Evolutionary conservation across 2,797 vertebrate genomes (phyloP), one percentile per base, ranked within the genome.

Genomic region (Jordanella pulchra): DNA sequence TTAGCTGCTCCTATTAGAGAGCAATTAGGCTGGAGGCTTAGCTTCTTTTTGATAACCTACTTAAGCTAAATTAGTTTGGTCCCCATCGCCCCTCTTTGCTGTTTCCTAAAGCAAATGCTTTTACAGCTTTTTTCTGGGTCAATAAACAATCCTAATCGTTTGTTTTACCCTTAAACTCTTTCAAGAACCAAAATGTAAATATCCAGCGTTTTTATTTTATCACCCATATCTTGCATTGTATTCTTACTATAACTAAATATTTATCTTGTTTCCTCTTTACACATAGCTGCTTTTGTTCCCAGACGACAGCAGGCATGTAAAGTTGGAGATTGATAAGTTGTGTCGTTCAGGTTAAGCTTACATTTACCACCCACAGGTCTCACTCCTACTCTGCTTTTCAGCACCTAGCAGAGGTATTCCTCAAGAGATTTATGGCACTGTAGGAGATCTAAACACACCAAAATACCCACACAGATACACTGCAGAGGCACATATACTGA

Each of bases 321-420:
- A 72, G 48, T 71, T 69, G 15, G 42, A 65, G 61, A 58, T 54
- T 66, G 55, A 71, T 63, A 53, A 72, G 53, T 63, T 61, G 39
- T 61, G 67, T 47, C 35, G n/a, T 78, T 72, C 82, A 76, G 78
- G 87, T 72, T 65, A 72, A 79, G 76, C 77, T 76, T 4, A 84
- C 11, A 21, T 75, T 39, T 55, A 30, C 84, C 85, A 58, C 87
- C 89, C 86, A 89, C 86, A 12, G 10, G 67, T 91, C 92, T 83
- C 87, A 90, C 88, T 76, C 69, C 78, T 72, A 66, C 89, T 88
- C 84, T 55, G 89, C 77, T 87, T 91, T 89, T 91, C 88, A 79
- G 74, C 69, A 69, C 73, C 35, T 1, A 51, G 68, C 67, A 61
- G 87, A 2, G 81, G 65, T 87, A 88, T 92, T 92, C 89, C 83